Conservation (phyloP, 2,888 invertebrate species). For the Gortyna flavago region DNA sequence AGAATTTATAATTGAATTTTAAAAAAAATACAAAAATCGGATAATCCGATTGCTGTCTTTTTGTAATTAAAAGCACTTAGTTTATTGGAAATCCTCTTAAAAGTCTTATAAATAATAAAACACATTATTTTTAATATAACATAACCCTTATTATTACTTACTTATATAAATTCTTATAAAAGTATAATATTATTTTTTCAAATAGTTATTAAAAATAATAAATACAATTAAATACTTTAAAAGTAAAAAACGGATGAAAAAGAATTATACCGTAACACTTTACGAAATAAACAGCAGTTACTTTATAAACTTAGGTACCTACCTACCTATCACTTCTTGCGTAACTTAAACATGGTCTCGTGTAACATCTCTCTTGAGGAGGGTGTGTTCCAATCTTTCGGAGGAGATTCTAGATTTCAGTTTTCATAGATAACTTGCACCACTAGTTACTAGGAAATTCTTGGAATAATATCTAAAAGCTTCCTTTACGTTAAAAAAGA, state of each 20-base stretch:
- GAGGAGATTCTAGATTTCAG: background rate
- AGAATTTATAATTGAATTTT: background rate
- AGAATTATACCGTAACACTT: background rate
- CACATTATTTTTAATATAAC: too few relatives aligned
- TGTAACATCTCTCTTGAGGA: background rate
- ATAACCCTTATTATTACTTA: too few relatives aligned
- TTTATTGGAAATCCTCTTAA: too few relatives aligned
- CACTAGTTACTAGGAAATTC: background rate
- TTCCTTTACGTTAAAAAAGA: background rate
- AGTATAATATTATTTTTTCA: too few relatives aligned
- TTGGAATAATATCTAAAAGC: conserved; percentile 4
- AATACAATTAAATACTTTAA: too few relatives aligned
- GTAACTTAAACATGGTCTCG: conserved; percentile 1
- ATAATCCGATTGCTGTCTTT: too few relatives aligned
- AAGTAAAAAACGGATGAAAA: too few relatives aligned
- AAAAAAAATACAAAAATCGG: background rate
- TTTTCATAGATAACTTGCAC: conserved; percentile 8
- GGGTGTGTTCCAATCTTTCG: background rate
- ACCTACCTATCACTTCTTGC: background rate
- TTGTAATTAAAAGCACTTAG: too few relatives aligned
- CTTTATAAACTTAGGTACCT: conserved; percentile 5
- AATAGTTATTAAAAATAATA: too few relatives aligned
- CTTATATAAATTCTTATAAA: too few relatives aligned
- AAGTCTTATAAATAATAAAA: too few relatives aligned
- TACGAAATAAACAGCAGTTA: background rate